A percentile compares a stretch with the other conserved stretches of the same genome.
Conservation (phyloP, 2,888 invertebrate species). For the Nephrotoma guestfalica region DNA sequence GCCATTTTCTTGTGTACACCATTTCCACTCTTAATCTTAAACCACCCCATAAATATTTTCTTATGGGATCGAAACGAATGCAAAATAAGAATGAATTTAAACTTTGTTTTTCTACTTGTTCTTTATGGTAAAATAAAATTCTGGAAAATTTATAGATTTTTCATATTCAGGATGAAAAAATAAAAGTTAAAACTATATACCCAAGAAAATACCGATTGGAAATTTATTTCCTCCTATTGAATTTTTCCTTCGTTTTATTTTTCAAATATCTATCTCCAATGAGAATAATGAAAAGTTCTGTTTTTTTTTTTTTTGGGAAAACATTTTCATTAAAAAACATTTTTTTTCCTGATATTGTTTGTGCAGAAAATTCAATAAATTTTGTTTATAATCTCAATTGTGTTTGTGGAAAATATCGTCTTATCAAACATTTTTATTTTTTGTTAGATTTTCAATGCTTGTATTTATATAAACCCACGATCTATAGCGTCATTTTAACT, state of each 20-base stretch:
- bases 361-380: not conserved
- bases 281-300: not conserved
- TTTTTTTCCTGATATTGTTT: not conserved
- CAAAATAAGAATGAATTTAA: not conserved
- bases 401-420: not conserved
- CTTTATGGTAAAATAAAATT: not conserved
- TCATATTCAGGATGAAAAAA: not conserved
- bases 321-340: not conserved
- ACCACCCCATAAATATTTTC: not conserved
- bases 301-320: not conserved
- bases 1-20: not conserved
- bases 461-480: not conserved
- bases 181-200: not conserved
- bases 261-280: not conserved
- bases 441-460: not conserved
- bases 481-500: not conserved
- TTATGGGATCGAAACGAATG: not conserved
- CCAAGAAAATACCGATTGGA: not conserved
- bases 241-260: not conserved
- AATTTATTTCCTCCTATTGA: not conserved
- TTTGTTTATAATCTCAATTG: not conserved
- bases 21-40: not conserved
- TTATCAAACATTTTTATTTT: not conserved
- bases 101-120: not conserved
- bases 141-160: not conserved